Conservation (phyloP, 2,113 vertebrate species). For the Siniperca chuatsi region DNA sequence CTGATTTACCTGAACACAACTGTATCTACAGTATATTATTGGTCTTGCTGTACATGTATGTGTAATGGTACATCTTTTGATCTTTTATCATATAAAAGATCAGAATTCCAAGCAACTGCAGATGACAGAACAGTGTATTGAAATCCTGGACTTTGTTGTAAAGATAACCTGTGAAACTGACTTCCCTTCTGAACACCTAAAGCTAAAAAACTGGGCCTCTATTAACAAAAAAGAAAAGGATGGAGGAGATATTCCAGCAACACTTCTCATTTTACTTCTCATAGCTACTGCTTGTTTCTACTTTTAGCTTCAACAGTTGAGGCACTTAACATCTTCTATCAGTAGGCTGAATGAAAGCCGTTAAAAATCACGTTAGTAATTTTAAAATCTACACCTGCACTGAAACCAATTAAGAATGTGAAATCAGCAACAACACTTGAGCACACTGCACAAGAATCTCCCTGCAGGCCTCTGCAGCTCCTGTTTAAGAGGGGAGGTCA, state of each 20-base stretch:
- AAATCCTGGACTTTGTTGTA: background rate
- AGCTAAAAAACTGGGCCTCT: background rate
- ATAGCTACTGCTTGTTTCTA: constrained; percentile 55
- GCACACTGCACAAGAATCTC: constrained; percentile 32
- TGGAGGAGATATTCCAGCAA: constrained; percentile 44
- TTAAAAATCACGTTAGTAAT: constrained; percentile 39
- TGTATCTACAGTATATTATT: background rate
- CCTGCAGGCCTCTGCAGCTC: constrained; percentile 32
- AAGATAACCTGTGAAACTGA: constrained; percentile 16
- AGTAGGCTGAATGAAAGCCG: constrained; percentile 51
- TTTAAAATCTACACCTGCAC: constrained; percentile 56
- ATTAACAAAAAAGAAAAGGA: constrained; percentile 39
- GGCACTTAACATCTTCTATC: constrained; percentile 60
- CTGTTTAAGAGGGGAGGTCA: constrained; percentile 25
- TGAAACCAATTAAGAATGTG: constrained; percentile 65
- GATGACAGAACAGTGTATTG: background rate
- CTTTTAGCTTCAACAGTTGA: constrained; percentile 68
- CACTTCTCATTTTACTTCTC: constrained; percentile 53
- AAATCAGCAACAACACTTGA: constrained; percentile 57
- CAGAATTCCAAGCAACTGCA: background rate
- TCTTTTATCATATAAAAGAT: background rate
- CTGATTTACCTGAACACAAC: background rate
- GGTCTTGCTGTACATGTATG: background rate
- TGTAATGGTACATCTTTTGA: background rate
- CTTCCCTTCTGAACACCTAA: background rate